Evolutionary conservation across 2,888 invertebrate genomes (phyloP), one percentile per base, ranked within the genome.

Genomic region (Oegoconia quadripuncta): DNA sequence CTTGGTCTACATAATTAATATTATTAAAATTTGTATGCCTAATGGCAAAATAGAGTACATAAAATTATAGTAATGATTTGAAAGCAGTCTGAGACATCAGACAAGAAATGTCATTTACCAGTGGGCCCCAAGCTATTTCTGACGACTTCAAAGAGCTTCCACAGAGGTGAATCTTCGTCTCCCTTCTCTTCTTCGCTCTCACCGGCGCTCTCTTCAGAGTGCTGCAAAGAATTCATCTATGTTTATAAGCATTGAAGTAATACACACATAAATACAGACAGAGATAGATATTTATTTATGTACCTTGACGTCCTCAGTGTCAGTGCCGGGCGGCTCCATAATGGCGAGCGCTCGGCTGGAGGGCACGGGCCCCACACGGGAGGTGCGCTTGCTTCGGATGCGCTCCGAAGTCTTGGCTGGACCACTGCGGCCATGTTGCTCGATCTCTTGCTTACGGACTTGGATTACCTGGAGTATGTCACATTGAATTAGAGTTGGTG

Each of bases 111-210:
- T n/a, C n/a, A 33, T 44, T 56, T 60, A 88, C 88, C 88, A 45
- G 66, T 83, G n/a, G 78, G 63, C 1, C 82, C 86, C 30, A 79
- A 52, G 41, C 79, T 75, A 46, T 72, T 82, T 44, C 92, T 92
- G 13, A 99, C 91, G 29, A 93, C 91, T 67, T 97, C 96, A 59
- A 96, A 95, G 1, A 99, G 83, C 49, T 95, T 93, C 97, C 98
- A 98, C 61, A 95, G 93, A 0, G 96, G 96, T 39, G 95, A 94
- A 58, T 95, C 91, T 41, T 83, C 78, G 37, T 83, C 75, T 29
- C 90, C 91, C 20, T 91, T 92, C 25, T 93, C 92, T 36, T 91
- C 91, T 15, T 91, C 91, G 48, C 90, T 91, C 8, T 92, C 91
- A 32, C 91, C 93, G 0, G 52, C 75, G 27, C 86, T 87, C 28